Percentiles rank a stretch among this genome's conserved stretches.
Conservation (phyloP, 2,888 invertebrate genomes). For the Dexiosoma caninum region DNA sequence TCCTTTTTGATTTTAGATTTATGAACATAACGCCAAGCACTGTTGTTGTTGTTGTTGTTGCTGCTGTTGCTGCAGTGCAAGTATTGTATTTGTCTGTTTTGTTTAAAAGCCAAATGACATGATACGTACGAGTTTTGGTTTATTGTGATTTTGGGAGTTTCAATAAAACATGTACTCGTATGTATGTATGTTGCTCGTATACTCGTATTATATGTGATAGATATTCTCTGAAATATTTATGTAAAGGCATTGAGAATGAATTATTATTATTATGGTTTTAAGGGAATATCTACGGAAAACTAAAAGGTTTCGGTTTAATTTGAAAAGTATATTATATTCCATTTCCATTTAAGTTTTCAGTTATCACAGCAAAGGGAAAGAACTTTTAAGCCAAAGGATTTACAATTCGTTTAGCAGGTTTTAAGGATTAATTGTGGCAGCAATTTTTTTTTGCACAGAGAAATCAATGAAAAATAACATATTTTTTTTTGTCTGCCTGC, state of each 20-base stretch:
- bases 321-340: background rate
- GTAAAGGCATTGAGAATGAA: constrained; percentile 16
- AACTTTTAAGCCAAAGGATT: background rate
- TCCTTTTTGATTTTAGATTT: constrained; percentile 43
- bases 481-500: too few relatives aligned
- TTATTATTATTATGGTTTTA: background rate
- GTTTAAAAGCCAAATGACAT: constrained; percentile 38
- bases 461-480: too few relatives aligned
- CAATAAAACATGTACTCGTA: constrained; percentile 39
- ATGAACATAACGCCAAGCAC: background rate
- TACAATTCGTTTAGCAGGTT: background rate
- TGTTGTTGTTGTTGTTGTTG: background rate
- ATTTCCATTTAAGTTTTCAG: background rate
- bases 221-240: too few relatives aligned
- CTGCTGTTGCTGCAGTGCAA: background rate
- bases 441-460: too few relatives aligned
- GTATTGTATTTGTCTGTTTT: background rate
- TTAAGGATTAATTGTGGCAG: background rate
- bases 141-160: constrained; percentile 45
- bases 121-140: constrained; percentile 31
- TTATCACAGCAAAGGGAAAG: background rate
- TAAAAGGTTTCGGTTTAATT: background rate
- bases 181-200: too few relatives aligned
- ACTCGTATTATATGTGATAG: background rate
- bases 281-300: background rate